Base-by-base conservation (phyloP, 1,140 invertebrate species). In the Palaemon carinicauda region DNA sequence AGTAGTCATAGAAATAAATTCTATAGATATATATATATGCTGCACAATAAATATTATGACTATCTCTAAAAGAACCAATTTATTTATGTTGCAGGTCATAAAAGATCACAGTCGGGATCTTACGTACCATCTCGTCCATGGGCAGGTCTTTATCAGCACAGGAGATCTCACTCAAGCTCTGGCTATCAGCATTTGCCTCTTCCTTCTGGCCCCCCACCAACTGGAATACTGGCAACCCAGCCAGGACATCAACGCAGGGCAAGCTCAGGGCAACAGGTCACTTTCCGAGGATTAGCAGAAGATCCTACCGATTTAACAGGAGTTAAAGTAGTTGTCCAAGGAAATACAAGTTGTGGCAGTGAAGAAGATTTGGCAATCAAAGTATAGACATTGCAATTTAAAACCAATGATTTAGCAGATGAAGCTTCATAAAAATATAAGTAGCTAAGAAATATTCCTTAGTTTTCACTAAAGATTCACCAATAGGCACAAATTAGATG, bases 231-330 rank as follows among this genome's bases (percentile, higher is more conserved):
- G 12, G 75, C 87, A 19, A 85, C 74, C 17, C 51, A 77, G 7
- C 85, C 82, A 24, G 86, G 82, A 21, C 85, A 89, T 29, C 82
- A 85, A 41, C 85, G 88, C 12, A 33, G 86, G n/a, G 82, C 86
- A 17, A 89, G 88, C 33, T 87, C 86, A 52, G 81, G 86, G 19
- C 83, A 78, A 56, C 88, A 89, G 79, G 88, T 89, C 52, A 81
- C 69, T 19, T 77, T 79, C 29, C 75, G 75, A 27, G 81, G 73
- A 21, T 56, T 77, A 24, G 80, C 77, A 29, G 81, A 85, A 41
- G 60, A 75, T 56, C 79, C 79, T 7, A 80, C 52, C 17, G 82
- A 85, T 69, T 80, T 75, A 54, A 81, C 82, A 5, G 80, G 75
- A 19, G 74, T 82, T n/a, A 80, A 56, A 41, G 79, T 80, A 14